These are phyloP conservation scores for Carcharodon carcharias DNA, from an alignment of 2,797 vertebrate species.

Conservation along the genomic window DNA sequence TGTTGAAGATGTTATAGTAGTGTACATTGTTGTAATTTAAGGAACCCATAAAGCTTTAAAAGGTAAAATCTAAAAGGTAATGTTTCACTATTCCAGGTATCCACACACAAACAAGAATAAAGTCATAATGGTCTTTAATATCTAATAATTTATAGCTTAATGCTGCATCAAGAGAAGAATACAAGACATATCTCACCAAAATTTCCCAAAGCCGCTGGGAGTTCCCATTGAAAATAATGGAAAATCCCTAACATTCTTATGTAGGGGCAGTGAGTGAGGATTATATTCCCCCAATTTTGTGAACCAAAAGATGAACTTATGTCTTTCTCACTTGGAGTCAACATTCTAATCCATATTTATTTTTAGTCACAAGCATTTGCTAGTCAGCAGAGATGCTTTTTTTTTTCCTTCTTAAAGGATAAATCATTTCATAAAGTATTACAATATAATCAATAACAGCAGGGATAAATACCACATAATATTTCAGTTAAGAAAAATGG, in stretches of 20 bases:
- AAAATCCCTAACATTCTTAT: constrained; percentile 25
- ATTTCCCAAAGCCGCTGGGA: background rate
- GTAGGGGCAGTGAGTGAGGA: constrained; percentile 26
- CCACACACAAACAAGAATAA: constrained; percentile 17
- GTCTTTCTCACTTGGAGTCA: constrained; percentile 17
- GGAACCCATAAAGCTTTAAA: background rate
- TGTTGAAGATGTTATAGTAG: background rate
- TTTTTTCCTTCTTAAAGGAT: constrained; percentile 20
- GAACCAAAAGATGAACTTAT: constrained; percentile 18
- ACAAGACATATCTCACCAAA: constrained; percentile 29
- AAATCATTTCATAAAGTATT: constrained; percentile 37
- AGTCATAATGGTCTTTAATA: constrained; percentile 37
- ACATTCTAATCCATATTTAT: constrained; percentile 32
- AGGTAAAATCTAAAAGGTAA: background rate
- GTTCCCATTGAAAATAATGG: constrained; percentile 35
- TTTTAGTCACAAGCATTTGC: constrained; percentile 31
- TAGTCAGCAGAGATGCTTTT: background rate
- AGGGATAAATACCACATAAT: constrained; percentile 37
- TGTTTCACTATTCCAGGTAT: background rate
- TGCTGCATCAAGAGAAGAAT: constrained; percentile 35
- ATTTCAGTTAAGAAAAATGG: constrained; percentile 32
- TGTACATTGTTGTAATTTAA: background rate
- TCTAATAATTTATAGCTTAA: constrained; percentile 39
- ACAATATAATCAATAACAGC: constrained; percentile 37
- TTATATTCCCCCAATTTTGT: background rate